A percentile compares a stretch with the other conserved stretches of the same genome.
phyloP scores from a whole-genome alignment of 1,140 invertebrate species.

The Campoletis sonorensis region DNA sequence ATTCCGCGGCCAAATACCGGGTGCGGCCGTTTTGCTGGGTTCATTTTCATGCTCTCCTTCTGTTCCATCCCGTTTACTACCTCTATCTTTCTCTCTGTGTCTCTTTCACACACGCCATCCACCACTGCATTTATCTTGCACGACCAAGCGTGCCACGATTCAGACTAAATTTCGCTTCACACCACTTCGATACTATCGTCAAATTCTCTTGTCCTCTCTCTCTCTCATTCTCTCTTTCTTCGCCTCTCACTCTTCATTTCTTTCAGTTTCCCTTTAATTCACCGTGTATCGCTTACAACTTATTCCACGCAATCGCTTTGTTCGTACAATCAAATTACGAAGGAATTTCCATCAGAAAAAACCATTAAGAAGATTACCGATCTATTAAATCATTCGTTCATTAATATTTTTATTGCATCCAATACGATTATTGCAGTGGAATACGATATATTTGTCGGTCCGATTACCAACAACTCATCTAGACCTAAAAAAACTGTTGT shows the following conservation, averaged over 20 bases:
- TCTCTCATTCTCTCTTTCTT: background rate
- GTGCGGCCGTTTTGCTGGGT: constrained; percentile 38
- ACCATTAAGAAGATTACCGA: background rate
- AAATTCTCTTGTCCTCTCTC: background rate
- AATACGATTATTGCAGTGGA: too few species aligned
- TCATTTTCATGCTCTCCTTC: constrained; percentile 42
- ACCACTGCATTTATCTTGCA: constrained; percentile 45
- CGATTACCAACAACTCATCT: too few species aligned
- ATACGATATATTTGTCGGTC: too few species aligned
- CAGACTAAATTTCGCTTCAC: constrained; percentile 31
- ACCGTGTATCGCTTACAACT: constrained; percentile 1
- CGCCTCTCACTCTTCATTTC: background rate
- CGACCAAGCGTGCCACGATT: constrained; percentile 31
- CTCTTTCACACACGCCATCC: background rate
- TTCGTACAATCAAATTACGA: background rate
- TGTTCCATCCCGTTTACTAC: background rate
- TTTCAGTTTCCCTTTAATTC: background rate
- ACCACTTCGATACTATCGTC: constrained; percentile 18
- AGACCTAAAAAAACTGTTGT: too few species aligned
- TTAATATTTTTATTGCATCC: too few species aligned
- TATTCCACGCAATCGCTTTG: background rate
- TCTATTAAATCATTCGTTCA: too few species aligned
- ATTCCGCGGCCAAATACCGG: constrained; percentile 43
- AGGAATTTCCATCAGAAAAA: background rate
- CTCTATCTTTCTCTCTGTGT: background rate